These are phyloP conservation scores for Liolophura sinensis DNA, from an alignment of 1,140 invertebrate genomes.

Conservation along the genomic window DNA sequence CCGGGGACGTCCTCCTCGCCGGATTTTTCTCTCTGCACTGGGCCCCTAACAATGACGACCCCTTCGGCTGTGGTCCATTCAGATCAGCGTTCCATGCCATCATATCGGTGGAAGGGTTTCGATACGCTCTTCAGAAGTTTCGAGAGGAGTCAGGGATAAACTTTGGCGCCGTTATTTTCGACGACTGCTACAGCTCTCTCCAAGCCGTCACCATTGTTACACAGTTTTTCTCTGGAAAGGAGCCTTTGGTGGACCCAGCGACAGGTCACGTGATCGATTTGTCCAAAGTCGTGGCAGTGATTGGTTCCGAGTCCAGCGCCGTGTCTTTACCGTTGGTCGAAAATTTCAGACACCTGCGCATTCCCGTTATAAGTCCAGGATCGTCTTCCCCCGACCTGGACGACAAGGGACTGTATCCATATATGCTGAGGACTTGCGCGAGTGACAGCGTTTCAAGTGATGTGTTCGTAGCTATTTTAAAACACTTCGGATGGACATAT, in stretches of 20 bases:
- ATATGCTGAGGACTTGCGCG: conserved; percentile 48
- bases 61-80: not conserved
- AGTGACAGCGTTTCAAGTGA: conserved; percentile 64
- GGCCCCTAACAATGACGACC: no score
- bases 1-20: no score
- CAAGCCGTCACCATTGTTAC: conserved; percentile 28
- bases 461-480: conserved; percentile 72
- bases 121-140: conserved; percentile 31
- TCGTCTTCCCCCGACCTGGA: conserved; percentile 45
- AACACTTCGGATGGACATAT: conserved; percentile 50
- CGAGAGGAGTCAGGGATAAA: conserved; percentile 23
- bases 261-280: conserved; percentile 11
- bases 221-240: conserved; percentile 28
- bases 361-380: conserved; percentile 64
- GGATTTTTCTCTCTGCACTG: no score
- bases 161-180: conserved; percentile 43
- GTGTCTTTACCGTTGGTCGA: conserved; percentile 35
- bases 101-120: conserved; percentile 38
- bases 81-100: conserved; percentile 25
- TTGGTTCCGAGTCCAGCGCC: conserved; percentile 39
- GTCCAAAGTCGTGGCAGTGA: conserved; percentile 34
- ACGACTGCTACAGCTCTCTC: conserved; percentile 48
- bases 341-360: conserved; percentile 48
- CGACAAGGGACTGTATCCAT: conserved; percentile 45
- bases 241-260: not conserved